phyloP scores from a whole-genome alignment of 2,888 invertebrate genomes.

The Nezara viridula region DNA sequence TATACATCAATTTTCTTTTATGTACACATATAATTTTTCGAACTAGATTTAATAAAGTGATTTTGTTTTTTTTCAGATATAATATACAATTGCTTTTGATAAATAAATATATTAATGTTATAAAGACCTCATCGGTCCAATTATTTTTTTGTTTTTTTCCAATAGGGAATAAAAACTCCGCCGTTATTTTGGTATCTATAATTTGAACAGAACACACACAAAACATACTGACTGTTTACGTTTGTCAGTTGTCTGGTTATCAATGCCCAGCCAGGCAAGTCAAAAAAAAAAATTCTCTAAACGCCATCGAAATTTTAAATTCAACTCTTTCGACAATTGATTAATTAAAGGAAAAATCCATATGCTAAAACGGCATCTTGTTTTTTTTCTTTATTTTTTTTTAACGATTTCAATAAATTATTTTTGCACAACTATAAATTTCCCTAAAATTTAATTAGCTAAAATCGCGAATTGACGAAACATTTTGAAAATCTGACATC shows the following conservation, averaged over 20 bases:
- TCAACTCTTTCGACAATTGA: neutral
- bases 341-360: neutral
- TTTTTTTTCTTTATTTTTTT: neutral
- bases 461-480: constrained; percentile 46
- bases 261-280: neutral
- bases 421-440: constrained; percentile 22
- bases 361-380: neutral
- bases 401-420: constrained; percentile 31
- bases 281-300: constrained; percentile 13
- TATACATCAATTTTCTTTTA: constrained; percentile 54
- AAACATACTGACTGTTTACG: neutral
- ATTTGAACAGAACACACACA: neutral
- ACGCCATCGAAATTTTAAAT: constrained; percentile 5
- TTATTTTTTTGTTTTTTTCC: neutral
- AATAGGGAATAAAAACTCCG: neutral
- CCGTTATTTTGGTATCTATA: constrained; percentile 50
- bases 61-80: constrained; percentile 39
- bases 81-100: constrained; percentile 59
- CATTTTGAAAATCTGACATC: constrained; percentile 18
- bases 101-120: constrained; percentile 58
- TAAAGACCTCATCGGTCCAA: constrained; percentile 24
- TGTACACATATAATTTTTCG: constrained; percentile 54
- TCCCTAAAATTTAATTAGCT: constrained; percentile 42
- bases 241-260: neutral
- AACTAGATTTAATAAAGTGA: constrained; percentile 50